Percentiles rank a stretch among this genome's conserved stretches.
phyloP scores from a whole-genome alignment of 1,140 invertebrate genomes.

The Lepidurus couesii region DNA sequence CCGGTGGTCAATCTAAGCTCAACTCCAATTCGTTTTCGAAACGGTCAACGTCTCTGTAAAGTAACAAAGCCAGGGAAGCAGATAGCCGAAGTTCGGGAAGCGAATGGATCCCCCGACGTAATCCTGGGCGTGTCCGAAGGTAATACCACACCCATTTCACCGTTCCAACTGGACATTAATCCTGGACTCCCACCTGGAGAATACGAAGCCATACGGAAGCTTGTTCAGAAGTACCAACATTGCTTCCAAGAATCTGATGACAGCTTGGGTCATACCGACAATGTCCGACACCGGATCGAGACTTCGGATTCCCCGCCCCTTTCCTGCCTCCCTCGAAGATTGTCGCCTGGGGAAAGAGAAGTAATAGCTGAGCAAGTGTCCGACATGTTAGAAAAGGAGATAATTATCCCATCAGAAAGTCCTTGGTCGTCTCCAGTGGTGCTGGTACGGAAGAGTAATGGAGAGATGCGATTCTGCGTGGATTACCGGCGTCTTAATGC shows the following conservation, averaged over 20 bases:
- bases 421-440: constrained; percentile 42
- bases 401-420: constrained; percentile 4
- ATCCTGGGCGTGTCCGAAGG: no score
- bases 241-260: no score
- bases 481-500: constrained; percentile 45
- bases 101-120: neutral
- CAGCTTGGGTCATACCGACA: no score
- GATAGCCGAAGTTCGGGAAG: no score
- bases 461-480: constrained; percentile 44
- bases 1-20: neutral
- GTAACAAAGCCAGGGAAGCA: neutral
- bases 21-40: no score
- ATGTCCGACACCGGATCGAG: no score
- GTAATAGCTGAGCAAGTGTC: neutral
- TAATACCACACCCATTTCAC: neutral
- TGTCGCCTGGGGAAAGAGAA: neutral
- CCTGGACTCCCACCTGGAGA: no score
- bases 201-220: no score
- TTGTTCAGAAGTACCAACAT: no score
- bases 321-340: neutral
- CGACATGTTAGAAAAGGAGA: constrained; percentile 26
- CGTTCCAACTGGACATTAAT: no score
- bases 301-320: no score
- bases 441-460: constrained; percentile 42
- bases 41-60: neutral